A percentile compares a stretch with the other conserved stretches of the same genome.
phyloP scores from a whole-genome alignment of 1,140 invertebrate species.

The Nasonia vitripennis region DNA sequence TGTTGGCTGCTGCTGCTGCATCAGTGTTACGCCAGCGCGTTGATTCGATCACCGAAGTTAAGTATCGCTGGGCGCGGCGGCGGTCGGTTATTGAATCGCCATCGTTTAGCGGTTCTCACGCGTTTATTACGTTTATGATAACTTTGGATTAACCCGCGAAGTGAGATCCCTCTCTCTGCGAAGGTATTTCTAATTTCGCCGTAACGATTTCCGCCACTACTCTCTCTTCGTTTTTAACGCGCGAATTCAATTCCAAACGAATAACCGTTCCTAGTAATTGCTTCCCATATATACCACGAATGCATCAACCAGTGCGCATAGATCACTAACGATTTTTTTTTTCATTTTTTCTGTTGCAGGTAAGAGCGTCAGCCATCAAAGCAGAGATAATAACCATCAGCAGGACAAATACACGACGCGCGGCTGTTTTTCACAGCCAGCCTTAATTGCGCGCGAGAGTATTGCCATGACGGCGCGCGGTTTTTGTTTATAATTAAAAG shows the following conservation, averaged over 20 bases:
- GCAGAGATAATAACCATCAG: neutral
- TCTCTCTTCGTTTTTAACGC: neutral
- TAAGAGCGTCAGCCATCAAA: constrained; percentile 55
- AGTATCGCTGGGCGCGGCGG: neutral
- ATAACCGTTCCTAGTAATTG: neutral
- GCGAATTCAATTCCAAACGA: neutral
- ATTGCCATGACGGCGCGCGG: constrained; percentile 65
- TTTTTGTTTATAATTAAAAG: constrained; percentile 73
- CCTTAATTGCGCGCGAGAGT: constrained; percentile 67
- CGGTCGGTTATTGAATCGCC: constrained; percentile 35
- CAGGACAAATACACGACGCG: neutral
- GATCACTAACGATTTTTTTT: constrained; percentile 39
- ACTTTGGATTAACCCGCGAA: neutral
- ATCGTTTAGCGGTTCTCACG: constrained; percentile 32
- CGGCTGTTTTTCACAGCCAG: constrained; percentile 27
- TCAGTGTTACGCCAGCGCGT: constrained; percentile 13
- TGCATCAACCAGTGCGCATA: neutral
- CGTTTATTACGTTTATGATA: constrained; percentile 16
- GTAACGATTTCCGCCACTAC: neutral
- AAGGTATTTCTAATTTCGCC: neutral
- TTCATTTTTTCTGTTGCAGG: constrained; percentile 66
- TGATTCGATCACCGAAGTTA: constrained; percentile 23
- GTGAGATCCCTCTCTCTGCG: neutral
- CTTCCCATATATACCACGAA: neutral
- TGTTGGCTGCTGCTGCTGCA: too few relatives aligned